These are phyloP conservation scores for Elgaria multicarinata DNA, from an alignment of 2,113 vertebrate genomes.

Conservation along the genomic window DNA sequence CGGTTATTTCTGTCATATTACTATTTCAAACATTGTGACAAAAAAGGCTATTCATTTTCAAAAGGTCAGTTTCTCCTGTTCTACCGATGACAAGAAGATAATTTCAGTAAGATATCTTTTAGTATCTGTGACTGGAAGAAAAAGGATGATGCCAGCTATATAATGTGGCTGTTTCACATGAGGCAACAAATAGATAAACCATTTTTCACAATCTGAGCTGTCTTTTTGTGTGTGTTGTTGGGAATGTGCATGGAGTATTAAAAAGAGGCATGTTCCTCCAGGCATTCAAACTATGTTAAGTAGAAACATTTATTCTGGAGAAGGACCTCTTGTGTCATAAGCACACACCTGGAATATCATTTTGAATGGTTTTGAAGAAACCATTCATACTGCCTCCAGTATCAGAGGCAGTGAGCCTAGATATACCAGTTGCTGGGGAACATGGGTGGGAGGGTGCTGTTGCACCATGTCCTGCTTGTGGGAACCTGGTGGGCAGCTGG, in stretches of 20 bases:
- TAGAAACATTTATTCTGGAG: neutral
- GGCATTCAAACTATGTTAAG: neutral
- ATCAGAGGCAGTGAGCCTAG: no score
- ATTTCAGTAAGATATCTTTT: constrained; percentile 9
- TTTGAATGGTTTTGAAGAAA: neutral
- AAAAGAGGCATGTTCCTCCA: neutral
- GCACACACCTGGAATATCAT: neutral
- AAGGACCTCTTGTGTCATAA: neutral
- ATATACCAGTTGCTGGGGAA: no score
- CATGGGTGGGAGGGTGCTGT: no score
- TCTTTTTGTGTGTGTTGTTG: neutral
- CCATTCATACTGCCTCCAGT: no score
- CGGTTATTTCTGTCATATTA: neutral
- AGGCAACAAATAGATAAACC: neutral
- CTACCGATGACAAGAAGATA: neutral
- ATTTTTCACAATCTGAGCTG: neutral
- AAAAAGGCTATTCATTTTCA: neutral
- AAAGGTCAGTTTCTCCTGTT: constrained; percentile 10
- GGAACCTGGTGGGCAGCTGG: no score
- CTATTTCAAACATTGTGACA: neutral
- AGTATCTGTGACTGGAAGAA: neutral
- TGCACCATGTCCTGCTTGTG: no score
- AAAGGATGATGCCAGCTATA: neutral
- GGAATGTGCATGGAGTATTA: neutral
- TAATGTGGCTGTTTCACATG: neutral